These are phyloP conservation scores for Pseudomyrmex gracilis DNA, from an alignment of 1,140 invertebrate genomes.

Conservation along the genomic window DNA sequence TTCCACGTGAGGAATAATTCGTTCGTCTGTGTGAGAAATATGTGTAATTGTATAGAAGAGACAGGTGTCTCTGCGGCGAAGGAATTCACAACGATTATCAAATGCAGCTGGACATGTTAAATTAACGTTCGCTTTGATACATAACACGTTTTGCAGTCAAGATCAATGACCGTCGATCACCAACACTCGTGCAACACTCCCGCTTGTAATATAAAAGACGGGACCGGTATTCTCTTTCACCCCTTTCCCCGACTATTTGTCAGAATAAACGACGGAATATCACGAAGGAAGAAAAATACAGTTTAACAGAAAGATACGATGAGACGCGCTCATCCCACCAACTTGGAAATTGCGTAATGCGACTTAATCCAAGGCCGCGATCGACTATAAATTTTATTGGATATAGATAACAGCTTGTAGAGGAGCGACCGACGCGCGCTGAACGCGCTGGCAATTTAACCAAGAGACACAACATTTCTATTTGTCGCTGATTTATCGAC, in stretches of 20 bases:
- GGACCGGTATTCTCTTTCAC: neutral
- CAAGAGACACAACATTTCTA: conserved; percentile 68
- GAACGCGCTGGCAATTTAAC: conserved; percentile 22
- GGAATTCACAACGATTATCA: neutral
- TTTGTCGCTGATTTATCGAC: conserved; percentile 73
- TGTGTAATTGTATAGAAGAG: neutral
- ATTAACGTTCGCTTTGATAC: conserved; percentile 32
- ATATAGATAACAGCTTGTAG: conserved; percentile 54
- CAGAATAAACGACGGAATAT: neutral
- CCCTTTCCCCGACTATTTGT: neutral
- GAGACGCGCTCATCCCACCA: neutral
- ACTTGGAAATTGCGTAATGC: conserved; percentile 47
- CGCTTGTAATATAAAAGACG: conserved; percentile 9
- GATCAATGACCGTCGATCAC: conserved; percentile 56
- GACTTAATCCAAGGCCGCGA: conserved; percentile 54
- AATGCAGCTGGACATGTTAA: conserved; percentile 44
- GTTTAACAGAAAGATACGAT: neutral
- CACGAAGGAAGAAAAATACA: neutral
- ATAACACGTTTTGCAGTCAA: conserved; percentile 3
- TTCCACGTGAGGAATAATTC: neutral
- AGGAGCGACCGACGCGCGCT: conserved; percentile 9
- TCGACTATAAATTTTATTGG: conserved; percentile 67
- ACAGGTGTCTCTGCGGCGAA: neutral
- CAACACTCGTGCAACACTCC: neutral
- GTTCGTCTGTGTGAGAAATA: neutral